Conservation (phyloP, 2,797 vertebrate species). For the Lithobates pipiens region DNA sequence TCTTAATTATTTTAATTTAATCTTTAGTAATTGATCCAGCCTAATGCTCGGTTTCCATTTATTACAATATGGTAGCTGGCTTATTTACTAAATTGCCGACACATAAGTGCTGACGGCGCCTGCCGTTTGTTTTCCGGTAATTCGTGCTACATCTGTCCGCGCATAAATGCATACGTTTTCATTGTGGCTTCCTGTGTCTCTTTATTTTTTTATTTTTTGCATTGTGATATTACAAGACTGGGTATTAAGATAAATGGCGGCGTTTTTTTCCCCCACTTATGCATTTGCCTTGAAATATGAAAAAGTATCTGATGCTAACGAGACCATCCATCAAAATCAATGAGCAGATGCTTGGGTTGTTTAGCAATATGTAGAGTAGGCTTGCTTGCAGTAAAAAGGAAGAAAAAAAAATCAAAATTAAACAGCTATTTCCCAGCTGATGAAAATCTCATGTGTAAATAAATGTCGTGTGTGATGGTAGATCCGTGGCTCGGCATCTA, state of each 20-base stretch:
- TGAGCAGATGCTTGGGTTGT: constrained; percentile 54
- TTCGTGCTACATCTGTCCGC: not conserved
- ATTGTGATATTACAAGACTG: constrained; percentile 13
- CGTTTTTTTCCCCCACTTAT: constrained; percentile 14
- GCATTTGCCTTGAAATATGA: constrained; percentile 58
- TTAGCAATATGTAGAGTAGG: constrained; percentile 10
- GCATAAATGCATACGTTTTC: not conserved
- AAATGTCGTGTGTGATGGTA: not conserved
- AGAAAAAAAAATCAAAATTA: constrained; percentile 5
- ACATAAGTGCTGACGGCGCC: constrained; percentile 12
- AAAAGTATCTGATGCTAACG: constrained; percentile 59
- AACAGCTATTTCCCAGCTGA: constrained; percentile 27
- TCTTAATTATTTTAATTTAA: not conserved
- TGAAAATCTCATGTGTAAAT: constrained; percentile 30
- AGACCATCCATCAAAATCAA: constrained; percentile 61
- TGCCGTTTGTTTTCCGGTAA: constrained; percentile 6
- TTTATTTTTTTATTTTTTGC: constrained; percentile 39
- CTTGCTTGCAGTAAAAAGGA: constrained; percentile 31
- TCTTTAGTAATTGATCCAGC: not conserved
- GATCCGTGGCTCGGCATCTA: not conserved
- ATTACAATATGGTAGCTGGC: constrained; percentile 26
- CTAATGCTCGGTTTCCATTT: constrained; percentile 32
- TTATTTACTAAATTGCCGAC: constrained; percentile 28
- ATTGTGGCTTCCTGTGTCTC: constrained; percentile 5
- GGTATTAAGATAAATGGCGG: constrained; percentile 55